A percentile compares a stretch with the other conserved stretches of the same genome.
These are phyloP conservation scores for Holothuria leucospilota DNA, from an alignment of 53 echinoderm and acorn worm species.

Conservation along the genomic window DNA sequence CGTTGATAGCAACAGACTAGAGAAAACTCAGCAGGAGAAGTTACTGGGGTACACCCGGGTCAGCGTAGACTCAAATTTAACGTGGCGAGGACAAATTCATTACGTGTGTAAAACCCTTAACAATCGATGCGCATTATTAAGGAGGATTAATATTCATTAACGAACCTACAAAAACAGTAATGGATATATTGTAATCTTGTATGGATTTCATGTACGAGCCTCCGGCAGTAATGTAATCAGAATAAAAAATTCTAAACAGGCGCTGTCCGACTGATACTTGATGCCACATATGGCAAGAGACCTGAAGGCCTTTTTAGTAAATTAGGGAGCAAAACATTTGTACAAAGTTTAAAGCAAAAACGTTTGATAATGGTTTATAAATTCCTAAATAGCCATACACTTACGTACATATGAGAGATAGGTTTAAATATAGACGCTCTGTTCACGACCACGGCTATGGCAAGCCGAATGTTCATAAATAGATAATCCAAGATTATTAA, in stretches of 20 bases:
- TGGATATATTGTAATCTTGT: neutral
- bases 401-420: too few species aligned
- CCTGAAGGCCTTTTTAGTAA: neutral
- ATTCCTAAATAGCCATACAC: too few species aligned
- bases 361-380: too few species aligned
- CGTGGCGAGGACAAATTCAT: neutral
- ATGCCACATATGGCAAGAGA: neutral
- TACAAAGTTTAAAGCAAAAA: too few species aligned
- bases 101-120: neutral
- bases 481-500: too few species aligned
- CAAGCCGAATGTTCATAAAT: too few species aligned
- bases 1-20: neutral
- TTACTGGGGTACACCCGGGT: conserved; percentile 3
- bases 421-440: too few species aligned
- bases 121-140: neutral
- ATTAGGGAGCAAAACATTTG: too few species aligned
- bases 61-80: neutral
- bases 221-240: neutral
- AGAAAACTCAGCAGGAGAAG: conserved; percentile 23
- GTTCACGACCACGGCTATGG: too few species aligned
- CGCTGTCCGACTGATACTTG: neutral
- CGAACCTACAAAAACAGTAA: neutral
- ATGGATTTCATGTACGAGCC: neutral
- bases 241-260: conserved; percentile 8
- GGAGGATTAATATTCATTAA: neutral